Conservation (phyloP, 2,797 vertebrate genomes). For the Parotocinclus haroldoi region DNA sequence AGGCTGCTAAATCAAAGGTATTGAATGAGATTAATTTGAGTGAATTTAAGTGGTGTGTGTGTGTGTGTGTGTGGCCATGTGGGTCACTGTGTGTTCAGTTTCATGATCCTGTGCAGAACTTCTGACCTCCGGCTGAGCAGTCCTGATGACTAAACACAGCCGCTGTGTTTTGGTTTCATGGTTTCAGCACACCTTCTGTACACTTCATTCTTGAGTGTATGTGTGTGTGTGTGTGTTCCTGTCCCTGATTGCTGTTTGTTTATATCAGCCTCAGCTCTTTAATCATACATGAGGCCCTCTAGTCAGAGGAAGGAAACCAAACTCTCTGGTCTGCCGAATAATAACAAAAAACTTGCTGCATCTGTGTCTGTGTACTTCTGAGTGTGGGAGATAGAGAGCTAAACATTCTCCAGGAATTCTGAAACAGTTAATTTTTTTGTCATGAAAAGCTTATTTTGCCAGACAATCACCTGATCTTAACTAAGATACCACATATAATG, state of each 20-base stretch:
- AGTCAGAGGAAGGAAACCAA: conserved; percentile 37
- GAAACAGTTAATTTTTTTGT: no score
- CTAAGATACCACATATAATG: no score
- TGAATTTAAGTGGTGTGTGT: neutral
- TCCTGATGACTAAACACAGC: conserved; percentile 10
- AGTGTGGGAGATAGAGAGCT: neutral
- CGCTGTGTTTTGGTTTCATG: conserved; percentile 16
- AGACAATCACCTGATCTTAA: no score
- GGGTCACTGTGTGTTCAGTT: conserved; percentile 3
- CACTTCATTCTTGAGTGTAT: neutral
- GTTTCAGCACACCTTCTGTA: conserved; percentile 6
- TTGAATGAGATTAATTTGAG: conserved; percentile 16
- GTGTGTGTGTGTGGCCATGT: conserved; percentile 45
- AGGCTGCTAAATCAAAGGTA: conserved; percentile 24
- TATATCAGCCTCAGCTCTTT: conserved; percentile 39
- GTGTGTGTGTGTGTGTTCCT: conserved; percentile 51
- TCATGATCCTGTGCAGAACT: conserved; percentile 6
- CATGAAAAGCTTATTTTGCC: no score
- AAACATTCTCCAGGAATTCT: no score
- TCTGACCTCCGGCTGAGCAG: neutral
- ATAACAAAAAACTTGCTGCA: conserved; percentile 19
- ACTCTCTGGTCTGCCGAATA: conserved; percentile 22
- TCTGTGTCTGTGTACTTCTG: conserved; percentile 9
- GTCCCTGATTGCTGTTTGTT: conserved; percentile 62
- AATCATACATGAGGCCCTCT: conserved; percentile 36